These are phyloP conservation scores for Zophobas atratus DNA, from an alignment of 1,140 invertebrate genomes.

Conservation along the genomic window DNA sequence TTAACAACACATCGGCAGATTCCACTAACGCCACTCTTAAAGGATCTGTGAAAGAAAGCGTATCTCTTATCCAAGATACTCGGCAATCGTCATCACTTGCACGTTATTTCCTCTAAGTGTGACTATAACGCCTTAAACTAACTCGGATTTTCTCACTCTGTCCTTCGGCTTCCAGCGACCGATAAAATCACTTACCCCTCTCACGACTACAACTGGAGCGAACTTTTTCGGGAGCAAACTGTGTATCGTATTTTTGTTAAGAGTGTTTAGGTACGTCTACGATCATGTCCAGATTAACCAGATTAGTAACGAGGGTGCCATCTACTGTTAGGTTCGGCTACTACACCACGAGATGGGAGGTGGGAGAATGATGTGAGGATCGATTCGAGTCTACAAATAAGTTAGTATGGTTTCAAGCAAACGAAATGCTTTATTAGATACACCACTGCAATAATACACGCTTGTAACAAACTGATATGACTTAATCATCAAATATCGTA, in stretches of 20 bases:
- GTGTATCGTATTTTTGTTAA: conserved; percentile 27
- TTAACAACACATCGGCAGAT: too few relatives aligned
- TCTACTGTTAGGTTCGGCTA: conserved; percentile 33
- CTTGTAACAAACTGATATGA: conserved; percentile 69
- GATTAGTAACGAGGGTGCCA: conserved; percentile 18
- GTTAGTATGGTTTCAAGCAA: conserved; percentile 63
- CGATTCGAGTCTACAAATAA: conserved; percentile 17
- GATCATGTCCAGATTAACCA: conserved; percentile 11
- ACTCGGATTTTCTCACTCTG: too few relatives aligned
- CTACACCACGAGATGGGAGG: conserved; percentile 14
- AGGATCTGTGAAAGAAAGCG: too few relatives aligned
- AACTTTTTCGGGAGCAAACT: conserved; percentile 27
- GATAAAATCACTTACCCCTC: too few relatives aligned
- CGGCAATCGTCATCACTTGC: too few relatives aligned
- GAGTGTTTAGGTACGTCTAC: conserved; percentile 18
- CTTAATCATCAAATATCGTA: conserved; percentile 68
- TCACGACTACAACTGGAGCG: not conserved
- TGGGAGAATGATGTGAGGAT: not conserved
- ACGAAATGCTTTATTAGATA: conserved; percentile 69
- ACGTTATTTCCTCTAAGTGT: too few relatives aligned
- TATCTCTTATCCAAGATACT: too few relatives aligned
- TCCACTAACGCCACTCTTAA: too few relatives aligned
- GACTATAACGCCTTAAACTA: too few relatives aligned
- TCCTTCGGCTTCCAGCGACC: too few relatives aligned
- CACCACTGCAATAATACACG: conserved; percentile 69